Percentiles rank a stretch among this genome's conserved stretches.
Conservation (phyloP, 2,888 invertebrate species). For the Eucriotettix oculatus region DNA sequence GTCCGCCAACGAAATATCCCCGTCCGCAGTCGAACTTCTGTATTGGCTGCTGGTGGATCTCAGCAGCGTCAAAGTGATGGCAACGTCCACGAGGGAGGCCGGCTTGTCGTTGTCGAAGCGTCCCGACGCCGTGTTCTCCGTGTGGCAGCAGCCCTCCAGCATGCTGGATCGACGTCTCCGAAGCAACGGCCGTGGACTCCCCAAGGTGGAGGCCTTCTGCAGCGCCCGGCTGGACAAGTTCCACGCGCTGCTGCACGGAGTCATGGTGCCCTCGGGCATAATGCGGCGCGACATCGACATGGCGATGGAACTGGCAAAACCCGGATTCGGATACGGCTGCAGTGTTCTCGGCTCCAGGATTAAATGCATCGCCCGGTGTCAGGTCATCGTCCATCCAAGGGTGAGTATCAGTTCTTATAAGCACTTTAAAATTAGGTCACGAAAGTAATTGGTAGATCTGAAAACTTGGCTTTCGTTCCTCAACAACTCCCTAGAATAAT, state of each 20-base stretch:
- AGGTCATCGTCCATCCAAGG: background rate
- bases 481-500: too few relatives aligned
- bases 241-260: background rate
- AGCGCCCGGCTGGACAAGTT: background rate
- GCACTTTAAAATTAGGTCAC: too few relatives aligned
- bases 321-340: background rate
- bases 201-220: background rate
- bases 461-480: too few relatives aligned
- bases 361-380: background rate
- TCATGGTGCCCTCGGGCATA: background rate
- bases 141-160: background rate
- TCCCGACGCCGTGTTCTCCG: background rate
- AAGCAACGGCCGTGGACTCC: background rate
- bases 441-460: too few relatives aligned
- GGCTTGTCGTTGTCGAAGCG: background rate
- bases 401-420: background rate
- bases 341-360: background rate
- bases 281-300: background rate
- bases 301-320: background rate
- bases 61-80: background rate
- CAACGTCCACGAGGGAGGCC: background rate
- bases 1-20: background rate
- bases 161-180: background rate
- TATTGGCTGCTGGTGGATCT: background rate
- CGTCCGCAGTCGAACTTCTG: background rate